Conservation (phyloP, 2,888 invertebrate genomes). For the Dichetophora obliterata region DNA sequence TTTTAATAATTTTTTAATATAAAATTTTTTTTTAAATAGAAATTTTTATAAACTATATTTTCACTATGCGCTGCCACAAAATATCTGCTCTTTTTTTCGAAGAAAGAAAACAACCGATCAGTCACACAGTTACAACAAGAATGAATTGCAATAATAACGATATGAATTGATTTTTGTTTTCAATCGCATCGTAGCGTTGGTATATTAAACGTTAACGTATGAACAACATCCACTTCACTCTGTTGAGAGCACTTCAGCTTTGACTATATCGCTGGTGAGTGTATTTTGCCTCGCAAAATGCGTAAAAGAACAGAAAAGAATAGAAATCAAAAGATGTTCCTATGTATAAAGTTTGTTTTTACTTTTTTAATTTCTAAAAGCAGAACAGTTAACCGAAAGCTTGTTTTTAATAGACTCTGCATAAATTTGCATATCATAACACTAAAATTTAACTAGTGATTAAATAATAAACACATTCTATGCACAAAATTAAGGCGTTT, state of each 20-base stretch:
- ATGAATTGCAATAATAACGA: constrained; percentile 53
- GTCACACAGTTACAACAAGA: constrained; percentile 55
- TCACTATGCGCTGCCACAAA: constrained; percentile 47
- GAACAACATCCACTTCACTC: neutral
- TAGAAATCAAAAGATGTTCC: too few species aligned
- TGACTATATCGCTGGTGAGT: too few species aligned
- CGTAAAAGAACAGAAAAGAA: too few species aligned
- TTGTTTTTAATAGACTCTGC: too few species aligned
- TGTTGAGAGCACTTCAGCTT: neutral
- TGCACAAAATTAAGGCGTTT: too few species aligned
- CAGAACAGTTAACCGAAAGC: too few species aligned
- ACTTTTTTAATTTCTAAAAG: too few species aligned
- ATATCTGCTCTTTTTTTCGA: constrained; percentile 42
- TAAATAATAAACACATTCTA: too few species aligned
- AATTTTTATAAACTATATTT: constrained; percentile 40
- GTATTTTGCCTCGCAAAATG: too few species aligned
- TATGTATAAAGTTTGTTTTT: too few species aligned
- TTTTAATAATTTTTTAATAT: constrained; percentile 27
- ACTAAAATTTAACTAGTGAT: too few species aligned
- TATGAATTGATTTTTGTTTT: neutral
- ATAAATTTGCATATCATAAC: too few species aligned
- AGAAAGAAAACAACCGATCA: constrained; percentile 49
- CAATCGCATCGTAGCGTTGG: neutral
- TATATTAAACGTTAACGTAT: neutral
- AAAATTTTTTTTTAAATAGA: neutral